Evolutionary conservation across 2,797 vertebrate genomes (phyloP).

Genomic region (Moxostoma hubbsi): DNA sequence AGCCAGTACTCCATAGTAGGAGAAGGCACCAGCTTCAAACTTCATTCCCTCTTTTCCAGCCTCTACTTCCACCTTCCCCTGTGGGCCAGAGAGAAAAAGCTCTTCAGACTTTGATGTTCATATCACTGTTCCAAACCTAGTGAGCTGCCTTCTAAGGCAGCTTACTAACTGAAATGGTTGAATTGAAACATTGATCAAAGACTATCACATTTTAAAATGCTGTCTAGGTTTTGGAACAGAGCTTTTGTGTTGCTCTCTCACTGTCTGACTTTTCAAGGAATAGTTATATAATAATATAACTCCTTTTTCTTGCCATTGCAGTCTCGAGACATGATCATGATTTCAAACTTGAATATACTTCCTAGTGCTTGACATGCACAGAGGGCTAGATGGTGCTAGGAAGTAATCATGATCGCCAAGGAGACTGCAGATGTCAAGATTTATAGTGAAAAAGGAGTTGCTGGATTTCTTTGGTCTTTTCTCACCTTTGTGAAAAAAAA

Average conservation of each 20-base stretch:
- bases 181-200: too few relatives aligned
- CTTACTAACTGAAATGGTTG: too few relatives aligned
- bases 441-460: too few relatives aligned
- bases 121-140: background rate
- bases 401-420: too few relatives aligned
- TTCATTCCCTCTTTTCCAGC: constrained; percentile 93
- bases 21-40: constrained; percentile 96
- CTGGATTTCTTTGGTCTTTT: too few relatives aligned
- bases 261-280: background rate
- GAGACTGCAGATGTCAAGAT: too few relatives aligned
- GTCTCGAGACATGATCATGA: too few relatives aligned
- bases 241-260: background rate
- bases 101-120: background rate
- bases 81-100: constrained; percentile 21
- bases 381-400: too few relatives aligned
- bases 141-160: background rate
- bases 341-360: too few relatives aligned
- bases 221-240: background rate
- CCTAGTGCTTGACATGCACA: too few relatives aligned
- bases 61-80: constrained; percentile 97
- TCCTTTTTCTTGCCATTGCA: too few relatives aligned
- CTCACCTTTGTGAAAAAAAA: too few relatives aligned
- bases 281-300: background rate
- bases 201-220: background rate
- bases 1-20: constrained; percentile 92